A percentile compares a stretch with the other conserved stretches of the same genome.
These are phyloP conservation scores for Cygnus atratus DNA, from an alignment of 2,113 vertebrate genomes.

Conservation along the genomic window DNA sequence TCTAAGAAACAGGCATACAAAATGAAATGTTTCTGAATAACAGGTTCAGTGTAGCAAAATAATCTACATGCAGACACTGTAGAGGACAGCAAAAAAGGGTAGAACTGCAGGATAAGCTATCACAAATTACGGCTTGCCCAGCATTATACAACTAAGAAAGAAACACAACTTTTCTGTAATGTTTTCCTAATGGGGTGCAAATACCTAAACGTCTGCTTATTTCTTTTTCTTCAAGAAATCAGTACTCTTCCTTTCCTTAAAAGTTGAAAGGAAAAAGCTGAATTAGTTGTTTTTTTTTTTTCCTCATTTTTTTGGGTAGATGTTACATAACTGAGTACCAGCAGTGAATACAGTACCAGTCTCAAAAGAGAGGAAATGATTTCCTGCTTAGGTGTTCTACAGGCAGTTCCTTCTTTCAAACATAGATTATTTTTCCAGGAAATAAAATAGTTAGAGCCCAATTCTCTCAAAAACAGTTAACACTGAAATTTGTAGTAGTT, in stretches of 20 bases:
- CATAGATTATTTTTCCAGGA: background rate
- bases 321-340: background rate
- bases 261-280: background rate
- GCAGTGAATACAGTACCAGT: background rate
- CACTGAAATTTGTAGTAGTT: background rate
- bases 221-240: accelerated
- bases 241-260: background rate
- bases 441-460: background rate
- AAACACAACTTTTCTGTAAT: background rate
- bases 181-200: background rate
- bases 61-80: accelerated
- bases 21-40: background rate
- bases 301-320: background rate
- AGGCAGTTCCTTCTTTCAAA: background rate
- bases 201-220: background rate
- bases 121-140: background rate
- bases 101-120: background rate
- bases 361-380: background rate
- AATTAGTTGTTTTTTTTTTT: background rate
- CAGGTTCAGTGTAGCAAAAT: background rate
- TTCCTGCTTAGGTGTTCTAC: background rate
- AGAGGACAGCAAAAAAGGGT: background rate
- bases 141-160: background rate
- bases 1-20: background rate
- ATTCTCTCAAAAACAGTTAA: background rate